phyloP scores from a whole-genome alignment of 2,797 vertebrate genomes.

The Phoebastria nigripes region DNA sequence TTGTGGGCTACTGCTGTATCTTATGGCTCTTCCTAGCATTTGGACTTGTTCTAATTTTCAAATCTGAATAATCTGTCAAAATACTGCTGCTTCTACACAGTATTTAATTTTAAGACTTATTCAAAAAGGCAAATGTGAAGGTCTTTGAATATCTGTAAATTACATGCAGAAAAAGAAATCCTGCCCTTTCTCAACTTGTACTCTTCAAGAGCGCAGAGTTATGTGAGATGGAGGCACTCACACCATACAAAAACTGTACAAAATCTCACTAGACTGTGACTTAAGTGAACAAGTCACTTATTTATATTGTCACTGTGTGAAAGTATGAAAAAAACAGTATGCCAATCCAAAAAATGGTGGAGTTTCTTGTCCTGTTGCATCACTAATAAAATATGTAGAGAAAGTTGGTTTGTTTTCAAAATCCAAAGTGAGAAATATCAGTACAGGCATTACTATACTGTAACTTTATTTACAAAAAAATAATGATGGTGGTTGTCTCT shows the following conservation, averaged over 20 bases:
- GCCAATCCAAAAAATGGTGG: not conserved
- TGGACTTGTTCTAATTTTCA: not conserved
- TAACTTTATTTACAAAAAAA: not conserved
- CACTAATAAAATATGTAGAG: not conserved
- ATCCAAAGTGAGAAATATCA: not conserved
- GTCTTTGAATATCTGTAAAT: not conserved
- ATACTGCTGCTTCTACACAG: not conserved
- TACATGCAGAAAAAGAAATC: not conserved
- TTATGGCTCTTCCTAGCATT: not conserved
- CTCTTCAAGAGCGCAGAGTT: not conserved
- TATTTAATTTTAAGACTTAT: not conserved
- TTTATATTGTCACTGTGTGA: not conserved
- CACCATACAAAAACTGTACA: not conserved
- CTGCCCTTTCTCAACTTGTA: not conserved
- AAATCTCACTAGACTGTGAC: not conserved
- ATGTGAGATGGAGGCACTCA: not conserved
- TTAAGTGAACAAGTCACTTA: not conserved
- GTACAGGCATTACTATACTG: not conserved
- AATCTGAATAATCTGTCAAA: not conserved
- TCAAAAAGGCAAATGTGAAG: not conserved
- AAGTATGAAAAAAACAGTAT: rapidly evolving
- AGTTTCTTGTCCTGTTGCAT: not conserved
- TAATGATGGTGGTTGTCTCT: not conserved
- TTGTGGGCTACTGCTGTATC: not conserved
- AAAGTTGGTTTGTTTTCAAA: not conserved